These are phyloP conservation scores for Xerus inauris DNA, from an alignment of 2,113 vertebrate genomes.

Conservation along the genomic window DNA sequence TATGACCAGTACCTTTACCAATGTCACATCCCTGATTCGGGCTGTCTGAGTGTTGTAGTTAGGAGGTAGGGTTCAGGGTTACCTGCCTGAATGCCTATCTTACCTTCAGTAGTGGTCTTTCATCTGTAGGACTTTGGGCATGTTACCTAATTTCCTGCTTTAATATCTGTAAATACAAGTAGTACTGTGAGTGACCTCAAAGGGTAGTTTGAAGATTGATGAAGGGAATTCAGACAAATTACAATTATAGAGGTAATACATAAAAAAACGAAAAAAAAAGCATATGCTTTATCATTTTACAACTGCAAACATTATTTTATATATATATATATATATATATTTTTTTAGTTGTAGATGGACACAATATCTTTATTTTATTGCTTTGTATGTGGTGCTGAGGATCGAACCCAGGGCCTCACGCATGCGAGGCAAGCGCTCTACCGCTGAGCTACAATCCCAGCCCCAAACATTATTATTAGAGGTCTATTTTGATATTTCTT, in stretches of 20 bases:
- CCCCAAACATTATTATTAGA: not conserved
- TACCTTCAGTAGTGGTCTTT: not conserved
- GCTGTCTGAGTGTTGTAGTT: rapidly evolving
- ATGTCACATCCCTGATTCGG: not conserved
- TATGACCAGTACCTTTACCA: not conserved
- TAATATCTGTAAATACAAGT: not conserved
- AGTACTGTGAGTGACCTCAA: not conserved
- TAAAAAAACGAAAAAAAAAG: not conserved
- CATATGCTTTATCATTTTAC: not conserved
- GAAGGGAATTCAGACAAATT: not conserved
- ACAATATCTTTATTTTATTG: too few relatives aligned
- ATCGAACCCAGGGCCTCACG: too few relatives aligned
- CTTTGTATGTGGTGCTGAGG: too few relatives aligned
- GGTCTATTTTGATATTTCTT: not conserved
- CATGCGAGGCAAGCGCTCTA: too few relatives aligned
- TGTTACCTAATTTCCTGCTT: not conserved
- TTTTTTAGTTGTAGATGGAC: too few relatives aligned
- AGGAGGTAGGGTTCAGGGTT: rapidly evolving
- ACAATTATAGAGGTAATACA: not conserved
- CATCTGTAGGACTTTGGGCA: not conserved
- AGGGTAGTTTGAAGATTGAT: not conserved
- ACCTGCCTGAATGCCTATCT: not conserved
- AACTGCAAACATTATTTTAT: not conserved
- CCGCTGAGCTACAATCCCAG: too few relatives aligned
- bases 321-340: too few relatives aligned